Percentiles rank a stretch among this genome's conserved stretches.
Evolutionary conservation across 2,797 vertebrate species (phyloP).

Genomic region (Melanotaenia maccullochi): DNA sequence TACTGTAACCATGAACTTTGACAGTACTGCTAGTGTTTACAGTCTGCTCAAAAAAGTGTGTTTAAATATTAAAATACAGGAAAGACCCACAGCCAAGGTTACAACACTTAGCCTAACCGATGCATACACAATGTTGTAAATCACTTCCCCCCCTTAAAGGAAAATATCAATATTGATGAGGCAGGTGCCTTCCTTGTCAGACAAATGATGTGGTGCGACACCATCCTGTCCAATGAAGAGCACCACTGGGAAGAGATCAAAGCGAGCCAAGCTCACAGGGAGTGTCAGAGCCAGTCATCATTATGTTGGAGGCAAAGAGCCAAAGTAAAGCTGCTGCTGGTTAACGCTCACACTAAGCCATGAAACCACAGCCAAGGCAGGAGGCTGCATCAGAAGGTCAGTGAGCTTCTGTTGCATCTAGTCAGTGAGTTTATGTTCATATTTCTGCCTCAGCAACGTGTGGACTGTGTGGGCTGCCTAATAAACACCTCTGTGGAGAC

Average conservation of each 20-base stretch:
- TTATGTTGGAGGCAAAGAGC: constrained; percentile 48
- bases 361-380: background rate
- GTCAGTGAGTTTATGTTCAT: constrained; percentile 7
- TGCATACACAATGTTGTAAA: constrained; percentile 42
- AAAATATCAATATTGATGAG: constrained; percentile 88
- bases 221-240: constrained; percentile 70
- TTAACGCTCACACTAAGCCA: constrained; percentile 18
- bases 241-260: constrained; percentile 46
- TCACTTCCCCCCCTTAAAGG: constrained; percentile 36
- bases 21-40: constrained; percentile 5
- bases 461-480: constrained; percentile 50
- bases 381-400: constrained; percentile 15
- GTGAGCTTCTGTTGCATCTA: background rate
- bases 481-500: constrained; percentile 72
- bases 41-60: constrained; percentile 41
- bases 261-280: constrained; percentile 31
- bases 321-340: constrained; percentile 23
- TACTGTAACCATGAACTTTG: constrained; percentile 30
- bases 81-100: constrained; percentile 3
- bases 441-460: constrained; percentile 13
- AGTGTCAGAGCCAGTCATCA: constrained; percentile 32
- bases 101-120: constrained; percentile 16
- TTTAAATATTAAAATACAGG: constrained; percentile 56
- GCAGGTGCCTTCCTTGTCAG: constrained; percentile 87
- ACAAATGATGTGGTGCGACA: constrained; percentile 85